These are phyloP conservation scores for Bos javanicus DNA, from an alignment of 2,113 vertebrate genomes.

Conservation along the genomic window DNA sequence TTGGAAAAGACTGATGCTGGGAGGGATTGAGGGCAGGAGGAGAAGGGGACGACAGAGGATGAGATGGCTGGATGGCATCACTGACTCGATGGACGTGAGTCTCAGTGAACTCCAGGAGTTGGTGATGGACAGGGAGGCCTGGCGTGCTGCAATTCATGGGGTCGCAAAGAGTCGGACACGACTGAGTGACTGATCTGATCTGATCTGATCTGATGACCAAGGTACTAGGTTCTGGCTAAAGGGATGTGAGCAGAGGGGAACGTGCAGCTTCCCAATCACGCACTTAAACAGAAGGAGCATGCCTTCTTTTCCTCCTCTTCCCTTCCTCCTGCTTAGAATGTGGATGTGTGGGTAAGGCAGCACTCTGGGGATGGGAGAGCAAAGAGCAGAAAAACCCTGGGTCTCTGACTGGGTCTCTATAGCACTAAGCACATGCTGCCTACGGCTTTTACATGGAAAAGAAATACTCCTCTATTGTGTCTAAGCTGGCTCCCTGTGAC, in stretches of 20 bases:
- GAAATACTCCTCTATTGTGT: not conserved
- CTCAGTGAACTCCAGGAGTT: too few species aligned
- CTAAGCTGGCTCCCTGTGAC: not conserved
- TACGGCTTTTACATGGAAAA: not conserved
- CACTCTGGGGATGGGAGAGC: accelerated
- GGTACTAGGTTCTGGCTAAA: not conserved
- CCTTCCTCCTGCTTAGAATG: not conserved
- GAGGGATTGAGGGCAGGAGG: too few species aligned
- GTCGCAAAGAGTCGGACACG: too few species aligned
- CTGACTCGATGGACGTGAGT: too few species aligned
- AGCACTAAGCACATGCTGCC: not conserved
- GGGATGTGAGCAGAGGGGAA: not conserved
- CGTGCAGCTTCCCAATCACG: not conserved
- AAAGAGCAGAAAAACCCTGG: not conserved
- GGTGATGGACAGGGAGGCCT: too few species aligned
- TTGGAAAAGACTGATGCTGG: too few species aligned
- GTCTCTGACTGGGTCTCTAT: not conserved
- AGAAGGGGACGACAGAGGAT: too few species aligned
- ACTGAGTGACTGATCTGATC: too few species aligned
- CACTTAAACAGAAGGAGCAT: not conserved
- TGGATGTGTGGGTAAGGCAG: not conserved
- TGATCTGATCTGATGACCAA: not conserved
- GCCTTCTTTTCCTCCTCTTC: not conserved
- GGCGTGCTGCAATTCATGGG: too few species aligned
- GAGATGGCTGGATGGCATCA: too few species aligned